Evolutionary conservation across 2,888 invertebrate species (phyloP).

Genomic region (Calephelis perditalis): DNA sequence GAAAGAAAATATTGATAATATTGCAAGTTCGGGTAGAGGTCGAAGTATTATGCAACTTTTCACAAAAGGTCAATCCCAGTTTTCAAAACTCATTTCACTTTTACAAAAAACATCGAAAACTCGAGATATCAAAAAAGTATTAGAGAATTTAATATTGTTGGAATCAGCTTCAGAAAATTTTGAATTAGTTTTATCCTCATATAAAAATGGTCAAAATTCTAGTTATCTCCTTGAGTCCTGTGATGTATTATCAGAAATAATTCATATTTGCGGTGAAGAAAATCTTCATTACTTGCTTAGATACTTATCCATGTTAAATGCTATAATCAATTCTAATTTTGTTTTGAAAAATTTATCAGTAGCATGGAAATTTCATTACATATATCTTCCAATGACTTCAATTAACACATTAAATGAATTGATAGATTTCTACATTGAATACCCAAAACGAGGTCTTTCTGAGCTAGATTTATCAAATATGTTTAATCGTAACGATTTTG

Average conservation of each 20-base stretch:
- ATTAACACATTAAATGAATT: constrained; percentile 54
- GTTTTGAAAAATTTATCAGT: constrained; percentile 59
- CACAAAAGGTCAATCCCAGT: constrained; percentile 39
- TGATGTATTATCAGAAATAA: constrained; percentile 50
- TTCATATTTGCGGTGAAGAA: constrained; percentile 54
- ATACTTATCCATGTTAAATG: constrained; percentile 49
- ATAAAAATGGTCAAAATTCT: constrained; percentile 54
- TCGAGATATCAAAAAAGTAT: constrained; percentile 47
- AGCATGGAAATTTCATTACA: constrained; percentile 67
- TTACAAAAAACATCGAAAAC: constrained; percentile 53
- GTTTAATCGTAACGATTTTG: constrained; percentile 51
- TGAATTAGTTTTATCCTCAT: constrained; percentile 39
- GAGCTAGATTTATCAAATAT: constrained; percentile 32
- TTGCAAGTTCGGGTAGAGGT: constrained; percentile 44
- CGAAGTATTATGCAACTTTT: constrained; percentile 46
- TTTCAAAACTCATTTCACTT: constrained; percentile 42
- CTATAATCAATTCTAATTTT: constrained; percentile 52
- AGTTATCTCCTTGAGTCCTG: constrained; percentile 47
- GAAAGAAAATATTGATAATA: constrained; percentile 37
- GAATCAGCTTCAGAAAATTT: constrained; percentile 33
- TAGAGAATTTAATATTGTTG: constrained; percentile 48
- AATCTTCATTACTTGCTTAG: constrained; percentile 51
- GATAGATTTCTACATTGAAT: constrained; percentile 44
- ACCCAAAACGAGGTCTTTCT: constrained; percentile 25
- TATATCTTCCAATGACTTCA: constrained; percentile 63